A percentile compares a stretch with the other conserved stretches of the same genome.
phyloP scores from a whole-genome alignment of 2,888 invertebrate species.

The Ichneumon xanthorius region DNA sequence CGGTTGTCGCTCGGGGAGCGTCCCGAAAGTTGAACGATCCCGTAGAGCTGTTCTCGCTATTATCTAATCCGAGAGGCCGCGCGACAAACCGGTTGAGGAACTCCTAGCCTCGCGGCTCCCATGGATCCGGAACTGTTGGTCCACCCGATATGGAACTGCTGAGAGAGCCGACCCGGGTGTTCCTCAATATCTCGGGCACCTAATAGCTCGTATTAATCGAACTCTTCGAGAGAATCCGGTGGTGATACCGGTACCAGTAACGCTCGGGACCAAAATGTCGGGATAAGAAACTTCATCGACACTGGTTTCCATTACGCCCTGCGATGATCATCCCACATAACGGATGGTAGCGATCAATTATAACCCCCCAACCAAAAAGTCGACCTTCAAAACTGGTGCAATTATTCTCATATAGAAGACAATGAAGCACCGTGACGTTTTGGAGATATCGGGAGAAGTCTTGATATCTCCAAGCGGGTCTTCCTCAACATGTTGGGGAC shows the following conservation, averaged over 20 bases:
- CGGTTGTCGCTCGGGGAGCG: conserved; percentile 45
- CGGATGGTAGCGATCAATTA: conserved; percentile 47
- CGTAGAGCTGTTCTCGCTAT: conserved; percentile 23
- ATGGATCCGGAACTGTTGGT: conserved; percentile 31
- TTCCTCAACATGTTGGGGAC: conserved; percentile 66
- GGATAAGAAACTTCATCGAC: conserved; percentile 49
- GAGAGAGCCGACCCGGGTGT: conserved; percentile 54
- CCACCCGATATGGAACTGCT: conserved; percentile 23
- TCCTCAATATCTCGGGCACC: conserved; percentile 67
- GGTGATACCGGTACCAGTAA: neutral
- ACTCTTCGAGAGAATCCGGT: conserved; percentile 67
- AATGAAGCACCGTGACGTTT: conserved; percentile 13
- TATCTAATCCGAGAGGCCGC: conserved; percentile 58
- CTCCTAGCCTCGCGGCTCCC: neutral
- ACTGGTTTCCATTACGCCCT: conserved; percentile 42
- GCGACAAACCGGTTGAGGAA: conserved; percentile 57
- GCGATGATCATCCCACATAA: conserved; percentile 24
- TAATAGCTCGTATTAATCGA: conserved; percentile 77
- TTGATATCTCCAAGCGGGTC: conserved; percentile 24
- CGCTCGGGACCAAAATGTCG: conserved; percentile 12
- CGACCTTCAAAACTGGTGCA: conserved; percentile 11
- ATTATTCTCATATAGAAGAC: conserved; percentile 19
- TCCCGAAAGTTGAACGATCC: conserved; percentile 64
- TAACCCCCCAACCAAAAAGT: conserved; percentile 12
- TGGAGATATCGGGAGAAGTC: conserved; percentile 11